These are phyloP conservation scores for Sesamia nonagrioides DNA, from an alignment of 1,140 invertebrate genomes.

Conservation along the genomic window DNA sequence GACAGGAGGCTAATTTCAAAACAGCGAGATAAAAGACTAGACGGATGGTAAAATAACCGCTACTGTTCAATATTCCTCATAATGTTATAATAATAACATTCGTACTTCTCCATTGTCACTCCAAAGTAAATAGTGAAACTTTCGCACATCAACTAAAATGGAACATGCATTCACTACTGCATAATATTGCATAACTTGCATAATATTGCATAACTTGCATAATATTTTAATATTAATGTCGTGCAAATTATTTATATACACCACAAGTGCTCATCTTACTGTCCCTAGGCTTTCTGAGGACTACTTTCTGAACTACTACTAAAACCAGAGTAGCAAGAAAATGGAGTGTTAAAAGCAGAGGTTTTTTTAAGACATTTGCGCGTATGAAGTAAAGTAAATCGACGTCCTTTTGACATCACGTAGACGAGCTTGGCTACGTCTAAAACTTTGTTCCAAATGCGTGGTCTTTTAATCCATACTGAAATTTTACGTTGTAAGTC, in stretches of 20 bases:
- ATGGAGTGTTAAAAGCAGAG: background rate
- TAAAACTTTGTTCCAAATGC: too few species aligned
- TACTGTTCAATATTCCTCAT: too few species aligned
- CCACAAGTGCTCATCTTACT: conserved; percentile 60
- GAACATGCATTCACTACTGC: conserved; percentile 29
- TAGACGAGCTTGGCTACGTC: too few species aligned
- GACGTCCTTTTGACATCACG: too few species aligned
- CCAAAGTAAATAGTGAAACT: background rate
- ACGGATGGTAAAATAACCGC: too few species aligned
- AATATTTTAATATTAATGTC: conserved; percentile 31
- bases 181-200: conserved; percentile 40
- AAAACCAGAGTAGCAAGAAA: conserved; percentile 2
- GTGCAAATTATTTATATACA: conserved; percentile 50
- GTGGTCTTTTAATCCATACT: too few species aligned
- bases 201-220: conserved; percentile 40
- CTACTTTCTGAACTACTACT: conserved; percentile 3
- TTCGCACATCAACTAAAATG: conserved; percentile 4
- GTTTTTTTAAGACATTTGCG: too few species aligned
- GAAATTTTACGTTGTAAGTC: too few species aligned
- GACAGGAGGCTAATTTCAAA: too few species aligned
- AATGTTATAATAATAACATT: too few species aligned
- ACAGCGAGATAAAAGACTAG: too few species aligned
- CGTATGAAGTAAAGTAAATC: too few species aligned
- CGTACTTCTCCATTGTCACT: background rate
- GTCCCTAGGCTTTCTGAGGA: conserved; percentile 57